These are phyloP conservation scores for Triplophysa rosa DNA, from an alignment of 2,113 vertebrate genomes.

Conservation along the genomic window DNA sequence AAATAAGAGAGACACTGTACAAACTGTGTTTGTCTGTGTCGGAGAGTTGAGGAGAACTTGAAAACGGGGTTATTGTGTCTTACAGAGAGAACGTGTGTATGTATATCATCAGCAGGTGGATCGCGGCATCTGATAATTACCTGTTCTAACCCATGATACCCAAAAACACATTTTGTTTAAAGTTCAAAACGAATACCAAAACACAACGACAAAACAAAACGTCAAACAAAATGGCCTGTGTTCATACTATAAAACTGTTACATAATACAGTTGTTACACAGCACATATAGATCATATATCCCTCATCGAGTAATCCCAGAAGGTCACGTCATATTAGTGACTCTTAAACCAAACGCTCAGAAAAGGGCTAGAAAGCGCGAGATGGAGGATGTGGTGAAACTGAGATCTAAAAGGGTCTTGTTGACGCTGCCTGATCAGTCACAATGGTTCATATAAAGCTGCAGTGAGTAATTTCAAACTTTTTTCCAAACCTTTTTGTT, in stretches of 20 bases:
- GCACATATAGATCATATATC: constrained; percentile 1
- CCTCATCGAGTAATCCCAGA: constrained; percentile 9
- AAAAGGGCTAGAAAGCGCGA: neutral
- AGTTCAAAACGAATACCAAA: neutral
- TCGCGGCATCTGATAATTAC: constrained; percentile 13
- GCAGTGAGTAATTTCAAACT: neutral
- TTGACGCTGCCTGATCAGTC: neutral
- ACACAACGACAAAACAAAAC: neutral
- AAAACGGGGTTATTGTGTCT: neutral
- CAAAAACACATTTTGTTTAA: constrained; percentile 44
- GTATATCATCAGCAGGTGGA: neutral
- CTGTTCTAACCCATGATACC: neutral
- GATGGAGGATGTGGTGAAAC: neutral
- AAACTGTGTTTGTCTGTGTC: constrained; percentile 34
- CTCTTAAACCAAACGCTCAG: constrained; percentile 1
- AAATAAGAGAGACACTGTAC: constrained; percentile 46
- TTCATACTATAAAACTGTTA: too few species aligned
- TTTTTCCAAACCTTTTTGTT: neutral
- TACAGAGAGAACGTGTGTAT: neutral
- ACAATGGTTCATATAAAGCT: neutral
- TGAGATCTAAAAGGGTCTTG: too few species aligned
- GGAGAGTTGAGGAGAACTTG: neutral
- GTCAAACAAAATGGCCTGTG: neutral
- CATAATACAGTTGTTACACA: neutral
- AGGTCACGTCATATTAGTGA: neutral